Base-by-base conservation (phyloP, 2,797 vertebrate species). In the Alcedo atthis region DNA sequence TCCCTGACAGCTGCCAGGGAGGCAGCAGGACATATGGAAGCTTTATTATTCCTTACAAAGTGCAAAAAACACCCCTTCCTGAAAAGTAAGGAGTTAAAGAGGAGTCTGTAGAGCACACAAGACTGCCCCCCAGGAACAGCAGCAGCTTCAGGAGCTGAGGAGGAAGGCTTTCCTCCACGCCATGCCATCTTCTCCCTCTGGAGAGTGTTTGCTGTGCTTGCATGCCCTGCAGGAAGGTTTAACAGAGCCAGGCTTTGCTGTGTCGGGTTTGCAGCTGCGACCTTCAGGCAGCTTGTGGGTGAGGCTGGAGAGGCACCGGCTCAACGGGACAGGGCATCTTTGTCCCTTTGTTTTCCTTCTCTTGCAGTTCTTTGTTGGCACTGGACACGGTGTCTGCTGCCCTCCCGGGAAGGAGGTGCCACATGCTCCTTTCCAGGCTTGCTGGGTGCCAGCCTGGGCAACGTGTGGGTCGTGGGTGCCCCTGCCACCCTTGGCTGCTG, bases 311-410 rank as follows among this genome's bases (percentile, higher is more conserved):
- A 13, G 42, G 4, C 16, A 0, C 12, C 8, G 26, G 43, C 18
- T 77, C 5, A 9, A 10, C 1, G 49, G 78, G 68, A 8, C 1
- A 3, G 15, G 4, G 42, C 59, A 7, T 17, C 74, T 66, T 40
- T 79, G 77, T 19, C 78, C 70, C 45, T 58, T 64, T 0, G 0
- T 30, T 61, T 43, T n/a, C 2, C 12, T 37, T 76, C 53, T 54
- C 5, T 16, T 15, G 37, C 2, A 0, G 3, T 69, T 66, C 48
- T 73, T 14, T 51, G 7, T 24, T 63, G 80, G 43, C 64, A 11
- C 37, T 21, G 3, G 4, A 0, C 15, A n/a, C 7, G 0, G 0
- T 3, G 20, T 22, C 48, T 22, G 26, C 35, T 53, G 33, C 55
- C 25, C 30, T 68, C 8, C 0, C 1, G 51, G 37, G 49, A 79